phyloP scores from a whole-genome alignment of 2,888 invertebrate genomes.

The Herminia tarsipennalis region DNA sequence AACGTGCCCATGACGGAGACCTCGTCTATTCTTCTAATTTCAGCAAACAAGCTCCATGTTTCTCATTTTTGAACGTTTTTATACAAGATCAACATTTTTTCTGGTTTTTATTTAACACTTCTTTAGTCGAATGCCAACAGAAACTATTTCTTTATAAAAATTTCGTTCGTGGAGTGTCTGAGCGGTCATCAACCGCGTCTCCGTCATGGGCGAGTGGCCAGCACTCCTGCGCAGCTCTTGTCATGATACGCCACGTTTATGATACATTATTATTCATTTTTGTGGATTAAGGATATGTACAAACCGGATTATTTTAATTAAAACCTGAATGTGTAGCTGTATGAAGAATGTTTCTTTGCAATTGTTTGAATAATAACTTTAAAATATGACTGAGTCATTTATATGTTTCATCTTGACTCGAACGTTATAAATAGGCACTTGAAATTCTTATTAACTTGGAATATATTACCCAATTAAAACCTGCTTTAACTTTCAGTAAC shows the following conservation, averaged over 20 bases:
- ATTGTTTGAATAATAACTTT: slow-evolving; percentile 30
- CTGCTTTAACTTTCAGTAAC: no score
- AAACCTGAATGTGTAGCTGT: slow-evolving; percentile 27
- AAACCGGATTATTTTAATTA: slow-evolving; percentile 43
- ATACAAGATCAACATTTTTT: slow-evolving; percentile 33
- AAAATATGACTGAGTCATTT: slow-evolving; percentile 13
- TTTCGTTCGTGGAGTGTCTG: slow-evolving; percentile 49
- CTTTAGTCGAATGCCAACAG: slow-evolving; percentile 35
- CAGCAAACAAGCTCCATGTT: slow-evolving; percentile 9
- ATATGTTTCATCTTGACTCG: neutral
- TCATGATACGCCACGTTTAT: slow-evolving; percentile 43
- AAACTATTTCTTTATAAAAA: slow-evolving; percentile 49
- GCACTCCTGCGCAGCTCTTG: slow-evolving; percentile 46
- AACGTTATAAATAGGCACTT: slow-evolving; percentile 1
- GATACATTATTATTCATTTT: slow-evolving; percentile 45
- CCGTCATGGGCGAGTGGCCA: slow-evolving; percentile 56
- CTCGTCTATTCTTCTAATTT: neutral
- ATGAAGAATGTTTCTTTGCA: slow-evolving; percentile 31
- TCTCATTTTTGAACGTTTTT: slow-evolving; percentile 27
- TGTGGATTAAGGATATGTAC: slow-evolving; percentile 44
- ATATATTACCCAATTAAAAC: no score
- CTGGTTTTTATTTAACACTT: slow-evolving; percentile 37
- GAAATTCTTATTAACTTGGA: no score
- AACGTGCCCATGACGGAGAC: neutral
- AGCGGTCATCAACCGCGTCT: slow-evolving; percentile 58